These are phyloP conservation scores for Rhynchopsitta pachyrhyncha DNA, from an alignment of 2,113 vertebrate genomes.

Conservation along the genomic window DNA sequence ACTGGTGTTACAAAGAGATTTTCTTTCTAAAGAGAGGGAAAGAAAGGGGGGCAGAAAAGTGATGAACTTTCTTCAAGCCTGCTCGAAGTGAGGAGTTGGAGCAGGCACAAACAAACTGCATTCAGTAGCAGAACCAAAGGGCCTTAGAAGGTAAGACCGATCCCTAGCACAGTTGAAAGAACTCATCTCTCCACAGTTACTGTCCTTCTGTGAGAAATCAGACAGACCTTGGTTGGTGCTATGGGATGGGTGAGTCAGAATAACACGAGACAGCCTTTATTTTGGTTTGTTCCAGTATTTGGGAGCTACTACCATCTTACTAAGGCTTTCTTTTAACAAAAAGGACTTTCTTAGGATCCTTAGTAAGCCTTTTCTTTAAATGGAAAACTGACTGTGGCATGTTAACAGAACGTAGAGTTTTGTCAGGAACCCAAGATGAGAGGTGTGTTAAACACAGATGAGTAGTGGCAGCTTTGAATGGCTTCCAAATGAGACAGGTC, in stretches of 20 bases:
- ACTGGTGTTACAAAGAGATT: neutral
- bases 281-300: neutral
- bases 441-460: neutral
- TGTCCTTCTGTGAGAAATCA: neutral
- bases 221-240: neutral
- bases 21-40: neutral
- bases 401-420: neutral
- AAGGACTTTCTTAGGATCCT: neutral
- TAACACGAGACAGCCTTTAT: neutral
- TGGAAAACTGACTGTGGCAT: accelerated
- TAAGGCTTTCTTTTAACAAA: neutral
- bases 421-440: neutral
- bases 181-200: neutral
- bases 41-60: neutral
- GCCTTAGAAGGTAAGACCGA: neutral
- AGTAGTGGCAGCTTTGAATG: neutral
- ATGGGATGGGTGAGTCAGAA: neutral
- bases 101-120: neutral
- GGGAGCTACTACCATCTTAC: neutral
- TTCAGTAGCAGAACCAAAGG: neutral
- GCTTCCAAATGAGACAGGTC: neutral
- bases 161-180: neutral
- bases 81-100: neutral
- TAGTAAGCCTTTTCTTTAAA: neutral
- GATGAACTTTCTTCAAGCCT: neutral